Evolutionary conservation across 1,140 invertebrate genomes (phyloP), one percentile per base, ranked within the genome.

Genomic region (Cylas formicarius): DNA sequence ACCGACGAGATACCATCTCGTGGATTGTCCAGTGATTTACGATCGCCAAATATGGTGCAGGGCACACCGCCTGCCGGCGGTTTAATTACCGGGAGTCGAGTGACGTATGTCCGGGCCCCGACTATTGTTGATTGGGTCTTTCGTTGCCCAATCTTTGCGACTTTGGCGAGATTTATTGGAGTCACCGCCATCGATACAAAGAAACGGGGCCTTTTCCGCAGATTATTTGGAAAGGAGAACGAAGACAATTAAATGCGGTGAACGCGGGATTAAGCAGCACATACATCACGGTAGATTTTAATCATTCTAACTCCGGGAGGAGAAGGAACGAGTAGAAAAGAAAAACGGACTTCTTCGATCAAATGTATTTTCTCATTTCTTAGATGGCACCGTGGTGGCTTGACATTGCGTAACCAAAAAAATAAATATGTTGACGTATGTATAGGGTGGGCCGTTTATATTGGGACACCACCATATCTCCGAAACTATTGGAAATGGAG

Each of bases 1-100:
- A 38, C 26, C 20, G 36, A 27, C 44, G 19, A 36, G 49, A 51
- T 51, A 51, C 44, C 38, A 51, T 51, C 49, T 51, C 36, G 42
- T 34, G 44, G 49, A 51, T 51, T 51, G 42, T 42, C 38, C 44
- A 21, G 43, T 51, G 49, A 51, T 51, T 51, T 51, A 51, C 44
- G 49, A 44, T 14, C 37, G 27, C 49, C 49, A 43, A 48, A 48
- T 51, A 51, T 48, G 49, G 49, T 51, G 44, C 44, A 51, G 44
- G 26, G 21, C 26, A 37, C 24, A 19, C 43, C 43, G 43, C 43
- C 48, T 50, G 20, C 24, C 41, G 41, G 40, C 29, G 35, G 39
- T 44, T 49, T 49, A 49, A 49, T 49, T 49, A 49, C 47, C 35
- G 10, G n/a, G 4, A 27, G 33, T 36, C 41, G 40, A 49, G 40